Evolutionary conservation across 2,113 vertebrate genomes (phyloP).

Genomic region (Girardinichthys multiradiatus): DNA sequence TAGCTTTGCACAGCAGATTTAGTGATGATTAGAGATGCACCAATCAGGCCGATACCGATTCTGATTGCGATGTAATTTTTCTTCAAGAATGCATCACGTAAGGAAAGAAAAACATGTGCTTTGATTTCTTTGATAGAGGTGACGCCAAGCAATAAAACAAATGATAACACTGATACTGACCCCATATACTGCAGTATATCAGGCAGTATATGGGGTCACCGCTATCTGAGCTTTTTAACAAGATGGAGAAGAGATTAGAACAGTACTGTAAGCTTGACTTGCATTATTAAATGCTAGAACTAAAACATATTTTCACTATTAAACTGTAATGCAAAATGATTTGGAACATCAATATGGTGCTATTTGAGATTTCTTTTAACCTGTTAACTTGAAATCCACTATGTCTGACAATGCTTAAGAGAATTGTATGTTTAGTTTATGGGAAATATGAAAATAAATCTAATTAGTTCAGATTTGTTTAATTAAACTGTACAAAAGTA

Average conservation of each 20-base stretch:
- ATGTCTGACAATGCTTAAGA: neutral
- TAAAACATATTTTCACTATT: neutral
- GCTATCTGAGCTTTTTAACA: neutral
- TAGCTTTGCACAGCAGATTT: too few relatives aligned
- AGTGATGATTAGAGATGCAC: too few relatives aligned
- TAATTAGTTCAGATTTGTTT: neutral
- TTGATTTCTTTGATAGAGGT: neutral
- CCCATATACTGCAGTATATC: neutral
- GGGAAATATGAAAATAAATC: neutral
- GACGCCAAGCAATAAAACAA: neutral
- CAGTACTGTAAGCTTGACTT: neutral
- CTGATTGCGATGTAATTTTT: too few relatives aligned
- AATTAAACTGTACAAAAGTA: neutral
- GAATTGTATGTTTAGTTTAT: neutral
- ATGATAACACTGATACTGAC: too few relatives aligned
- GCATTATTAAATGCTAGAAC: neutral
- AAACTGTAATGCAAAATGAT: neutral
- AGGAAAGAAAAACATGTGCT: too few relatives aligned
- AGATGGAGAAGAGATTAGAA: neutral
- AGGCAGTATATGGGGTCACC: neutral
- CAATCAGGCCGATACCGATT: too few relatives aligned
- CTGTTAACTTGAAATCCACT: too few relatives aligned
- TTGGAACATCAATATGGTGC: neutral
- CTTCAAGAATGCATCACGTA: too few relatives aligned
- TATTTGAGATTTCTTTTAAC: neutral